These are phyloP conservation scores for Hypolimnas misippus DNA, from an alignment of 2,888 invertebrate species.

Conservation along the genomic window DNA sequence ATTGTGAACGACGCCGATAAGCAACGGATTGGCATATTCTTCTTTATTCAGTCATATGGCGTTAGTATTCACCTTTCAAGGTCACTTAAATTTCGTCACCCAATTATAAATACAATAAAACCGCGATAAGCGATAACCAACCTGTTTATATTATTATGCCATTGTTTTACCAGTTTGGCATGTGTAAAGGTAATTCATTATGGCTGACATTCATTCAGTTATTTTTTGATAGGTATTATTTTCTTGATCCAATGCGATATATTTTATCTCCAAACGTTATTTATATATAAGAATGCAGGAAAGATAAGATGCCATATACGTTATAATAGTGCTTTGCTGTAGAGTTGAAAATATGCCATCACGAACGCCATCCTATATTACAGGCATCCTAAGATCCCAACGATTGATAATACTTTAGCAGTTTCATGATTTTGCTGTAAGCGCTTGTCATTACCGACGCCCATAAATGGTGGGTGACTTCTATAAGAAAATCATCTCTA, in stretches of 20 bases:
- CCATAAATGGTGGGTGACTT: background rate
- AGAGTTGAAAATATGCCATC: background rate
- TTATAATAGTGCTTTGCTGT: background rate
- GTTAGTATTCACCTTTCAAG: constrained; percentile 33
- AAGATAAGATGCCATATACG: too few relatives aligned
- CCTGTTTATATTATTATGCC: constrained; percentile 24
- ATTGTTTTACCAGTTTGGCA: constrained; percentile 29
- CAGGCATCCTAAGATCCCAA: background rate
- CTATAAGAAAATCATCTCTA: background rate
- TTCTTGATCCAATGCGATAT: too few relatives aligned
- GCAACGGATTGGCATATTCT: constrained; percentile 56
- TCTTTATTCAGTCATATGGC: constrained; percentile 40
- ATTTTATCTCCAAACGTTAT: too few relatives aligned
- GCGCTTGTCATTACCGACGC: background rate
- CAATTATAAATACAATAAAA: constrained; percentile 36
- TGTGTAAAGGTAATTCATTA: constrained; percentile 4
- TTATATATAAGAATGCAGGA: background rate
- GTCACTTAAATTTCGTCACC: constrained; percentile 35
- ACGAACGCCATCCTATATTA: background rate
- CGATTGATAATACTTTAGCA: background rate
- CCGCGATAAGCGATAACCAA: constrained; percentile 22
- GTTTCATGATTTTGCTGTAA: background rate
- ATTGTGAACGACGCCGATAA: constrained; percentile 33
- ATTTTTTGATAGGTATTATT: too few relatives aligned
- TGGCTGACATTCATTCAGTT: background rate